Evolutionary conservation across 2,888 invertebrate genomes (phyloP), one percentile per base, ranked within the genome.

Genomic region (Hesperia comma): DNA sequence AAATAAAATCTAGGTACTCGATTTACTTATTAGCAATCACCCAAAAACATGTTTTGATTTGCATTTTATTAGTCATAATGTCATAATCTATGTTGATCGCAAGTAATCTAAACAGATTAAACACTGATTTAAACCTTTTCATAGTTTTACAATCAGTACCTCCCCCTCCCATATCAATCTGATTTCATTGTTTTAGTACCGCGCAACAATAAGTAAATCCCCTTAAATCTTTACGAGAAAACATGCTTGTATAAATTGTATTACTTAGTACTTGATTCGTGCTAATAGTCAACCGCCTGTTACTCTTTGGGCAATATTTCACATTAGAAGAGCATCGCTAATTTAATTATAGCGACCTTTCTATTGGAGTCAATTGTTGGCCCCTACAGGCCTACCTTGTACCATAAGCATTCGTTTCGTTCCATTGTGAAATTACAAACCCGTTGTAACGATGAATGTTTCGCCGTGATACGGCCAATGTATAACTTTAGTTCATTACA

Each of bases 261-360:
- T 37, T 41, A 63, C 32, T 58, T 41, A 58, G 58, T 37, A 57
- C 58, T 41, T 40, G 40, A 26, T 58, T 41, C 41, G 19, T 64
- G 57, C 51, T 46, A 55, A 51, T n/a, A 19, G 19, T 33, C 37
- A 26, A 32, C 33, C 37, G 60, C 49, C 33, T 15, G 41, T 62
- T 37, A 40, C 61, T 68, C 55, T 49, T 12, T 21, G 40, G 79
- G 75, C 75, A 75, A 71, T 77, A 79, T 75, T 77, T 79, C 77
- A 80, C 77, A 79, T 86, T 84, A 83, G 79, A 67, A 79, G 77
- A 76, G 73, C 78, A 72, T 67, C 77, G 83, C 79, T 89, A 88
- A 90, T 87, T 80, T 79, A 85, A 90, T 88, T 87, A 88, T 71
- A 69, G 75, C 83, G 90, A 89, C 88, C 88, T 88, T 85, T 87